These are phyloP conservation scores for Calliopsis andreniformis DNA, from an alignment of 1,140 invertebrate genomes.

Conservation along the genomic window DNA sequence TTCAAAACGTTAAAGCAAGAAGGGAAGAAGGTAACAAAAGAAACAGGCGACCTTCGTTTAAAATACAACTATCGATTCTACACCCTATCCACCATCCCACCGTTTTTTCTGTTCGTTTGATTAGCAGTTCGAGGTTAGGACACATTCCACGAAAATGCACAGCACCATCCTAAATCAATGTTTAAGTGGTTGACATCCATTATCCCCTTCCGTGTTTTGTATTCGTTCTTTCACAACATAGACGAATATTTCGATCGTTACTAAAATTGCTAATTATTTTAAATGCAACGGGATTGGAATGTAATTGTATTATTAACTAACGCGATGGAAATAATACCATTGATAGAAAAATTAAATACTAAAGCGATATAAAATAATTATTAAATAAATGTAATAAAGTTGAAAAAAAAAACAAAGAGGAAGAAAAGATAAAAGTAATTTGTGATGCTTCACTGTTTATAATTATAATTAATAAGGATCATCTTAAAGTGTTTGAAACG, in stretches of 20 bases:
- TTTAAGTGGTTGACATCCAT: constrained; percentile 62
- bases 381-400: too few species aligned
- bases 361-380: too few species aligned
- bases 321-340: constrained; percentile 40
- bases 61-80: constrained; percentile 51
- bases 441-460: too few species aligned
- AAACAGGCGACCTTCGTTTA: constrained; percentile 56
- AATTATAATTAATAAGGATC: too few species aligned
- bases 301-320: constrained; percentile 37
- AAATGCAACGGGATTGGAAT: constrained; percentile 42
- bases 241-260: constrained; percentile 37
- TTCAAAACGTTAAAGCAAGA: not conserved
- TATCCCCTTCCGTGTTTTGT: constrained; percentile 50
- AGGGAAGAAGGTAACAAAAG: constrained; percentile 16
- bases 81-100: constrained; percentile 10
- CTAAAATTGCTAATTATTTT: constrained; percentile 14
- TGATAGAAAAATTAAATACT: constrained; percentile 37
- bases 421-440: too few species aligned
- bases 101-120: constrained; percentile 29
- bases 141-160: constrained; percentile 44
- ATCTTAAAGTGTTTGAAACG: too few species aligned
- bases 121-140: constrained; percentile 14
- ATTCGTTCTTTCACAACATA: constrained; percentile 38
- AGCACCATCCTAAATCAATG: constrained; percentile 60
- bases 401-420: too few species aligned